Evolutionary conservation across 2,113 vertebrate genomes (phyloP).

Genomic region (Lota lota): DNA sequence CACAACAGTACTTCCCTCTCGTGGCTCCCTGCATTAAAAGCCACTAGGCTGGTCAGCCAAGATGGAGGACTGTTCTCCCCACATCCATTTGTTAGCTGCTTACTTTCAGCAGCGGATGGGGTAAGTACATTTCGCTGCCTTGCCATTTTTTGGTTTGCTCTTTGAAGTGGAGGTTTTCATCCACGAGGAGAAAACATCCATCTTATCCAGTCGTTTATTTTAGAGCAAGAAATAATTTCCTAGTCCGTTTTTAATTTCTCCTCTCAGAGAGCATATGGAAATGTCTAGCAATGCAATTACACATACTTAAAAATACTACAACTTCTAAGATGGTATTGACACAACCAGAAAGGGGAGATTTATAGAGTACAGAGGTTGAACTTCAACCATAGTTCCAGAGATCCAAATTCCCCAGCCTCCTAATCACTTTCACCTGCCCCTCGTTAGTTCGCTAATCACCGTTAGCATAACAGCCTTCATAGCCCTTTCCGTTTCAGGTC

Average conservation of each 20-base stretch:
- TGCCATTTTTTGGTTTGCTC: conserved; percentile 37
- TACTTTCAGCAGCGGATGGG: conserved; percentile 42
- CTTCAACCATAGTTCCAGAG: no score
- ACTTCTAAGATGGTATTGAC: no score
- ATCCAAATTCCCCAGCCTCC: no score
- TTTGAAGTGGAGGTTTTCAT: conserved; percentile 46
- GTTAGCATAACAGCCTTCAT: no score
- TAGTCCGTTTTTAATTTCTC: conserved; percentile 8
- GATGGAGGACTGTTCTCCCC: conserved; percentile 5
- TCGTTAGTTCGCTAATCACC: no score
- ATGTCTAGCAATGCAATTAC: no score
- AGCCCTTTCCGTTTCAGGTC: no score
- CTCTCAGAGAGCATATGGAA: no score
- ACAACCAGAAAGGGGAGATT: no score
- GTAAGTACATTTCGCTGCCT: conserved; percentile 20
- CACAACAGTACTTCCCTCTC: conserved; percentile 28
- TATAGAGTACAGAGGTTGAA: no score
- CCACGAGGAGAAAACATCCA: conserved; percentile 14
- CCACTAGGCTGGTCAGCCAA: conserved; percentile 30
- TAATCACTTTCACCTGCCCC: no score
- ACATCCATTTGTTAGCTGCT: conserved; percentile 40
- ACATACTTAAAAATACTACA: no score
- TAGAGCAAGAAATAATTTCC: conserved; percentile 35
- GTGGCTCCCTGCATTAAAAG: conserved; percentile 17
- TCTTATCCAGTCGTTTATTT: conserved; percentile 30